These are phyloP conservation scores for Boloria selene DNA, from an alignment of 2,888 invertebrate species.

Conservation along the genomic window DNA sequence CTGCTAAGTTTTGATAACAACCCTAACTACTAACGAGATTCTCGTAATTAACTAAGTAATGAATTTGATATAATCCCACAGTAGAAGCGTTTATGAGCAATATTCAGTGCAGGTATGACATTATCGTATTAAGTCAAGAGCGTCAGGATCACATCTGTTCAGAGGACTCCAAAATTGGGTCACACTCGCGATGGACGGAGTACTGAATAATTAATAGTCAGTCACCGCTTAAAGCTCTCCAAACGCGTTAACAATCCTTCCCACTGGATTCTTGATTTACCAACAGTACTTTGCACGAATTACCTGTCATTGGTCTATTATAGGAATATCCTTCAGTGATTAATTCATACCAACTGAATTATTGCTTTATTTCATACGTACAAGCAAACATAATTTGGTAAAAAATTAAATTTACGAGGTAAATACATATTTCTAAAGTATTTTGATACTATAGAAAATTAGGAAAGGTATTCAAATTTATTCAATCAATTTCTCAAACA, in stretches of 20 bases:
- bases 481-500: too few species aligned
- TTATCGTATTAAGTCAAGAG: slow-evolving; percentile 25
- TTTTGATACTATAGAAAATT: too few species aligned
- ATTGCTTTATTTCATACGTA: not conserved
- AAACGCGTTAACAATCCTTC: slow-evolving; percentile 13
- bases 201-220: slow-evolving; percentile 67
- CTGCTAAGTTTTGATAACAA: too few species aligned
- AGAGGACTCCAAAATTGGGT: slow-evolving; percentile 59
- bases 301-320: not conserved
- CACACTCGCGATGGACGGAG: slow-evolving; percentile 59
- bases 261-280: slow-evolving; percentile 19
- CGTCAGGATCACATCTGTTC: slow-evolving; percentile 50
- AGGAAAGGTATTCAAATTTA: too few species aligned
- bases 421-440: too few species aligned
- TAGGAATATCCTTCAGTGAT: not conserved
- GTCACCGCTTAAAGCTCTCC: slow-evolving; percentile 54
- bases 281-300: slow-evolving; percentile 10
- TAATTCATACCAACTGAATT: not conserved
- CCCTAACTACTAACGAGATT: too few species aligned
- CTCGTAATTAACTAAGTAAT: not conserved
- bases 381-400: not conserved
- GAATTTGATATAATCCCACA: not conserved
- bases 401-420: too few species aligned
- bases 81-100: slow-evolving; percentile 1
- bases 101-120: slow-evolving; percentile 26